Evolutionary conservation across 2,797 vertebrate species (phyloP).

Genomic region (Pseudotriccus pelzelni): DNA sequence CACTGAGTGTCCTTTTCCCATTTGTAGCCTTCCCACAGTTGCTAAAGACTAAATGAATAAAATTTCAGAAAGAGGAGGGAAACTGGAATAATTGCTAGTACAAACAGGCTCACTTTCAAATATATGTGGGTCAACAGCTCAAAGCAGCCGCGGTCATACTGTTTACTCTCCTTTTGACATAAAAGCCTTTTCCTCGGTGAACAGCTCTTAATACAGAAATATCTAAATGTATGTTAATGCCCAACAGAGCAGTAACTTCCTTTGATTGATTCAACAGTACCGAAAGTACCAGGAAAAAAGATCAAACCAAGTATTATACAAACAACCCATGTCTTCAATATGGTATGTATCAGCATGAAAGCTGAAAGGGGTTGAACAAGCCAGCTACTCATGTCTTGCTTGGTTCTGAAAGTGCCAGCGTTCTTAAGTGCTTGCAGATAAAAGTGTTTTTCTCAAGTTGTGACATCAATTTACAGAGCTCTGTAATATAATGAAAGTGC

Average conservation of each 20-base stretch:
- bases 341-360: slow-evolving; percentile 49
- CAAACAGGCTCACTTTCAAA: slow-evolving; percentile 61
- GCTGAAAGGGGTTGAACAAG: slow-evolving; percentile 46
- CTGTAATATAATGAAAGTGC: slow-evolving; percentile 33
- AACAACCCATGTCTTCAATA: slow-evolving; percentile 45
- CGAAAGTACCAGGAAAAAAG: slow-evolving; percentile 54
- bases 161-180: slow-evolving; percentile 68
- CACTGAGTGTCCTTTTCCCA: not conserved
- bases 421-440: slow-evolving; percentile 66
- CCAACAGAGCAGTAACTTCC: slow-evolving; percentile 67
- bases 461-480: slow-evolving; percentile 55
- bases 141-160: slow-evolving; percentile 39
- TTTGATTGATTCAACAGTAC: slow-evolving; percentile 73
- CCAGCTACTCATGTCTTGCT: slow-evolving; percentile 62
- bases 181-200: slow-evolving; percentile 69
- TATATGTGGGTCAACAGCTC: slow-evolving; percentile 51
- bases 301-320: slow-evolving; percentile 67
- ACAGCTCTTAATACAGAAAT: slow-evolving; percentile 65
- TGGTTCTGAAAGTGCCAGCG: slow-evolving; percentile 2
- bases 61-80: not conserved
- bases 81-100: slow-evolving; percentile 45
- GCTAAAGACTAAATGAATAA: not conserved
- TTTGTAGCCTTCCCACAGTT: not conserved
- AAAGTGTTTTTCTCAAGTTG: slow-evolving; percentile 50
- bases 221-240: slow-evolving; percentile 68